Evolutionary conservation across 2,113 vertebrate genomes (phyloP), one percentile per base, ranked within the genome.

Genomic region (Paramormyrops kingsleyae): DNA sequence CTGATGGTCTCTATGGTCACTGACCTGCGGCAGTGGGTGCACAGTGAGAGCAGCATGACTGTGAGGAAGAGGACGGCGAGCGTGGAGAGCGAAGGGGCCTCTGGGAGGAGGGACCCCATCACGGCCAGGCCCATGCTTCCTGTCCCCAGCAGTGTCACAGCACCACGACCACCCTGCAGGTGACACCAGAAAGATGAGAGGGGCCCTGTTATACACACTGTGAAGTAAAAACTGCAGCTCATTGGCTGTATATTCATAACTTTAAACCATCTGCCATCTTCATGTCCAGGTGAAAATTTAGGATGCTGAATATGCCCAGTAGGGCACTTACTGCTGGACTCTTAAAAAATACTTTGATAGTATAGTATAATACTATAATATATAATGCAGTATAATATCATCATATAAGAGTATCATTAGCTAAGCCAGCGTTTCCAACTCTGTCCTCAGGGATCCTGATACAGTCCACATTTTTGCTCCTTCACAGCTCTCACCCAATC

Each of bases 51-150:
- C 21, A 94, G 88, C 6, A 87, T 91, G 80, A 94, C 27, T 88
- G 92, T 90, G 35, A 94, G 91, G 62, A 95, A 0, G 56, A 95
- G 59, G 92, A 96, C 94, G 66, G 92, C 70, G 0, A 93, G 0
- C 0, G 92, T 83, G 50, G 94, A 95, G 91, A 95, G 85, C 83
- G 94, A 39, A 59, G 90, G 92, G 84, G 94, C 89, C 83, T 94
- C 94, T 31, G 93, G 89, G 12, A 94, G 92, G 4, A 92, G 91
- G 89, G 93, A 80, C 91, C 88, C 91, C 2, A 19, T 59, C 56
- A 80, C 47, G 2, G 88, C 56, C 47, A 86, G 90, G 66, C 17
- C 88, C 39, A 87, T 44, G 83, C 86, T n/a, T 87, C 90, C 89
- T 62, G 46, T 56, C 21, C 9, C 31, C 9, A 94, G 3, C 19